A percentile compares a stretch with the other conserved stretches of the same genome.
Conservation (phyloP, 2,113 vertebrate genomes). For the Phyllopteryx taeniolatus region DNA sequence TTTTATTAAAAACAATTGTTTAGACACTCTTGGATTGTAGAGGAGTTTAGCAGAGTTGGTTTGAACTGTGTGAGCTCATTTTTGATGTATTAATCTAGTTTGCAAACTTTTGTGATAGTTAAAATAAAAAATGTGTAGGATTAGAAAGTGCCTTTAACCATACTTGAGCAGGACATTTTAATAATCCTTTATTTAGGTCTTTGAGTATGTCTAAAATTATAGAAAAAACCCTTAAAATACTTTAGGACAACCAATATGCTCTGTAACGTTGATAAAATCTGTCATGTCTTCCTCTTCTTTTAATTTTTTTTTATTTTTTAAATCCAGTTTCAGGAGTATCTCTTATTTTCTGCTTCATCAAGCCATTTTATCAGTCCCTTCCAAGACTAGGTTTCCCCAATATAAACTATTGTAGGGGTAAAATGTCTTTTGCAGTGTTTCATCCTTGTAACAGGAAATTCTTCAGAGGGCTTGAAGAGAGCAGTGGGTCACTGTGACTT, state of each 20-base stretch:
- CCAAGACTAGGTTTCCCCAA: conserved; percentile 59
- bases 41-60: too few relatives aligned
- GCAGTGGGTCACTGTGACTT: conserved; percentile 53
- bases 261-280: not conserved
- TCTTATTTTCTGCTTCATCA: conserved; percentile 7
- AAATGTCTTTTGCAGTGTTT: conserved; percentile 54
- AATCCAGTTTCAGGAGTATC: not conserved
- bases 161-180: too few relatives aligned
- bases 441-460: conserved; percentile 54
- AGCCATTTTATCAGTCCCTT: conserved; percentile 49
- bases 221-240: too few relatives aligned
- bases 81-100: too few relatives aligned
- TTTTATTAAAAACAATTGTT: too few relatives aligned
- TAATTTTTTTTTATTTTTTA: not conserved
- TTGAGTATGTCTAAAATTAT: too few relatives aligned
- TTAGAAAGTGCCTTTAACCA: too few relatives aligned
- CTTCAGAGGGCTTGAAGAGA: conserved; percentile 26
- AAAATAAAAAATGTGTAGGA: too few relatives aligned
- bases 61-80: too few relatives aligned
- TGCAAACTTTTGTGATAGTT: too few relatives aligned
- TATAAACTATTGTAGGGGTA: conserved; percentile 60
- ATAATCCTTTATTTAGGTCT: too few relatives aligned
- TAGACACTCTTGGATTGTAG: too few relatives aligned
- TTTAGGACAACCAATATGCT: not conserved
- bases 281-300: not conserved